phyloP scores from a whole-genome alignment of 2,797 vertebrate genomes.

The Potorous gilbertii region DNA sequence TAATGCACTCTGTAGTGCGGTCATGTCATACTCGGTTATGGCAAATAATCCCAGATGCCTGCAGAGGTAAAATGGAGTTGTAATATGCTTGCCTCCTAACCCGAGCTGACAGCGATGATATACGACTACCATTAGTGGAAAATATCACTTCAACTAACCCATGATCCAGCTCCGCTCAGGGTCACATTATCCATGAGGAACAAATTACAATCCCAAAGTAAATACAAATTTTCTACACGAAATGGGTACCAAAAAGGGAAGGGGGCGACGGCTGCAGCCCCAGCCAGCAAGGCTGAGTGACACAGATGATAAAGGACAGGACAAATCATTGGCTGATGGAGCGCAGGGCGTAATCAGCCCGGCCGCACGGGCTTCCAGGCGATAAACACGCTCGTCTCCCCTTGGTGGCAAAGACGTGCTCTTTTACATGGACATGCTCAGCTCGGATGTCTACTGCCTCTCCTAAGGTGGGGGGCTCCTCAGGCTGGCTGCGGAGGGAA shows the following conservation, averaged over 20 bases:
- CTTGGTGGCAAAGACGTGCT: conserved; percentile 88
- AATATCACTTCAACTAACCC: conserved; percentile 99
- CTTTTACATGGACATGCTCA: conserved; percentile 86
- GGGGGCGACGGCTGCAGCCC: conserved; percentile 85
- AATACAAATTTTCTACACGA: conserved; percentile 99
- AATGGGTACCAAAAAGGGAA: conserved; percentile 89
- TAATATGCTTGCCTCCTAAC: conserved; percentile 99
- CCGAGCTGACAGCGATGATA: conserved; percentile 99
- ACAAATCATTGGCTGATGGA: conserved; percentile 92
- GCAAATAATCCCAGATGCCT: conserved; percentile 99
- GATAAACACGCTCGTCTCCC: conserved; percentile 89
- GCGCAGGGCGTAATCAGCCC: conserved; percentile 89
- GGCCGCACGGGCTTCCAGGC: conserved; percentile 86
- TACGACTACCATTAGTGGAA: conserved; percentile 99
- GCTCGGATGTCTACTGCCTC: conserved; percentile 85
- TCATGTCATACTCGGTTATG: conserved; percentile 99
- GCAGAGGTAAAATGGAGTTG: conserved; percentile 99
- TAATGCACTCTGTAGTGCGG: conserved; percentile 99
- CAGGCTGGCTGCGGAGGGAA: neutral
- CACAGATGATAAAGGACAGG: conserved; percentile 94
- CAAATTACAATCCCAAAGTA: conserved; percentile 99
- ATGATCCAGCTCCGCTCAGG: conserved; percentile 99
- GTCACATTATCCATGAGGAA: conserved; percentile 99
- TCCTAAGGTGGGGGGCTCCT: too few species aligned
- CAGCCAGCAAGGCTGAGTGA: conserved; percentile 89